Evolutionary conservation across 2,888 invertebrate species (phyloP).

Genomic region (Nymphalis polychloros): DNA sequence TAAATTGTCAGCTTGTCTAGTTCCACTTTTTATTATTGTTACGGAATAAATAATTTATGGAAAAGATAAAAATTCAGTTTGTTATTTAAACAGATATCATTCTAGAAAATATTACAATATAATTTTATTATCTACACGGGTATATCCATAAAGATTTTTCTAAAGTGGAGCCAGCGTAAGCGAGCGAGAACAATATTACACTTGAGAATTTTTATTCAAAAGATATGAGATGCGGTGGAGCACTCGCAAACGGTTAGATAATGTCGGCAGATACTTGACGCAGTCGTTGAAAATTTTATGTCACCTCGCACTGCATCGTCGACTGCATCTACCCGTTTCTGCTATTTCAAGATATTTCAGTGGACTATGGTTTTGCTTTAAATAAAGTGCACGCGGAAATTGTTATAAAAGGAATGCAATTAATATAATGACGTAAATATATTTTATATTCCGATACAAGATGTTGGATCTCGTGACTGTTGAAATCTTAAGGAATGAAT

Average conservation of each 20-base stretch:
- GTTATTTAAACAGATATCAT: slow-evolving; percentile 2
- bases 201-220: slow-evolving; percentile 71
- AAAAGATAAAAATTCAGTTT: neutral
- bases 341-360: slow-evolving; percentile 32
- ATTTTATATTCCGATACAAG: slow-evolving; percentile 20
- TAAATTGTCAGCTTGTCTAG: slow-evolving; percentile 47
- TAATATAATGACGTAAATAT: neutral
- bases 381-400: neutral
- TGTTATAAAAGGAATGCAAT: neutral
- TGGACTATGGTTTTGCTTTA: neutral
- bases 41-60: slow-evolving; percentile 16
- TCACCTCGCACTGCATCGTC: slow-evolving; percentile 71
- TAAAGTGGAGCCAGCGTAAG: slow-evolving; percentile 23
- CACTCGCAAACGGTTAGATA: slow-evolving; percentile 77
- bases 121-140: slow-evolving; percentile 7
- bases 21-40: slow-evolving; percentile 23
- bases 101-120: neutral
- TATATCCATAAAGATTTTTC: slow-evolving; percentile 36
- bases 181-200: slow-evolving; percentile 54
- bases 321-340: slow-evolving; percentile 50
- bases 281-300: slow-evolving; percentile 79
- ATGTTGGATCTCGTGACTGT: slow-evolving; percentile 44
- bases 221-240: slow-evolving; percentile 69
- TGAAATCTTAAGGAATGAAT: slow-evolving; percentile 53
- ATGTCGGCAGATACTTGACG: slow-evolving; percentile 73